Evolutionary conservation across 1,140 invertebrate genomes (phyloP).

Genomic region (Drosophila pachea): DNA sequence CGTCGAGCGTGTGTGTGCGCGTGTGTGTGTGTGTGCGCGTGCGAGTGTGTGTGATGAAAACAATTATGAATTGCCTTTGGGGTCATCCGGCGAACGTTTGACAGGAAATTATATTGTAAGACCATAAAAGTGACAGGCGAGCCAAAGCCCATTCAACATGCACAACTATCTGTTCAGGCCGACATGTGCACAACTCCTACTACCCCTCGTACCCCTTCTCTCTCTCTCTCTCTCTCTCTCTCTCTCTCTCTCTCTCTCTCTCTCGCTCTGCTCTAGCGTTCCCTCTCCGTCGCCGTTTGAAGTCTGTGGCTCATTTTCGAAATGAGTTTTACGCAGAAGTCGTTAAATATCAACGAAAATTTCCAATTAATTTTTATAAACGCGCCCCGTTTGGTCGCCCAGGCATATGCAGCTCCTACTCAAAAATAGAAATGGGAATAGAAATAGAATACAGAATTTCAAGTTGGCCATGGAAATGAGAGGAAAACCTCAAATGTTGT

Average conservation of each 20-base stretch:
- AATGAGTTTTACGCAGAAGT: conserved; percentile 77
- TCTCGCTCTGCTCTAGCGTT: too few relatives aligned
- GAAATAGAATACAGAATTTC: conserved; percentile 23
- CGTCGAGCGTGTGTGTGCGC: conserved; percentile 10
- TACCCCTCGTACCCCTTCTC: too few relatives aligned
- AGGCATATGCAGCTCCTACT: conserved; percentile 28
- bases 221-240: too few relatives aligned
- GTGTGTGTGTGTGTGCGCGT: neutral
- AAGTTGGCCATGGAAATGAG: conserved; percentile 9
- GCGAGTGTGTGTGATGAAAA: conserved; percentile 23
- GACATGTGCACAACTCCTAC: too few relatives aligned
- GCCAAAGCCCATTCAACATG: conserved; percentile 29
- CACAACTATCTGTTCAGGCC: too few relatives aligned
- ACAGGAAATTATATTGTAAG: conserved; percentile 76
- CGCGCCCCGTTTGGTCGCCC: conserved; percentile 37
- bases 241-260: too few relatives aligned
- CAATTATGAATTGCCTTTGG: conserved; percentile 74
- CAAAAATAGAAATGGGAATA: conserved; percentile 13
- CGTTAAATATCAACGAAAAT: conserved; percentile 77
- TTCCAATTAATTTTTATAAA: conserved; percentile 78
- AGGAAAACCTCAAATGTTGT: conserved; percentile 34
- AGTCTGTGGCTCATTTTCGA: conserved; percentile 49
- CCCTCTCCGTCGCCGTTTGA: conserved; percentile 54
- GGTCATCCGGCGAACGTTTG: conserved; percentile 41
- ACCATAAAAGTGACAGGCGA: conserved; percentile 65